Evolutionary conservation across 2,113 vertebrate genomes (phyloP).

Genomic region (Brachionichthys hirsutus): DNA sequence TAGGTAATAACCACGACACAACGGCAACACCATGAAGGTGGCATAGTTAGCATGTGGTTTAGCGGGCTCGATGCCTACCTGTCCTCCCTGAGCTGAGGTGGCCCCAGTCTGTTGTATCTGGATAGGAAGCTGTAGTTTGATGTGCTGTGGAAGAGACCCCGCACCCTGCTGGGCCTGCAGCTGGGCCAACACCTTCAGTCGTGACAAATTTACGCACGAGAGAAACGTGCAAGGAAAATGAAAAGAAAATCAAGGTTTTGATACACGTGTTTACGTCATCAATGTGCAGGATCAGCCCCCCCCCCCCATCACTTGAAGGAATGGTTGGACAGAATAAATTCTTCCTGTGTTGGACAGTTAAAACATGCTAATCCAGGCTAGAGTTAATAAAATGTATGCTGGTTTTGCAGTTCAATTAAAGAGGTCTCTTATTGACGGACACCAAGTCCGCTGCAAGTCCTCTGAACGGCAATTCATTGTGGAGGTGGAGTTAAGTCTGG

Average conservation of each 20-base stretch:
- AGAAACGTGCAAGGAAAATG: neutral
- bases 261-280: neutral
- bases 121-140: constrained; percentile 87
- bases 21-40: neutral
- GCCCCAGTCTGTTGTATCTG: constrained; percentile 82
- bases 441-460: too few species aligned
- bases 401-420: too few species aligned
- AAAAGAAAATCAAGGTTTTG: neutral
- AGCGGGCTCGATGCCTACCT: constrained; percentile 38
- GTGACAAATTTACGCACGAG: constrained; percentile 9
- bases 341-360: too few species aligned
- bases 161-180: constrained; percentile 85
- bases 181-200: constrained; percentile 79
- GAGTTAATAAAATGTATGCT: too few species aligned
- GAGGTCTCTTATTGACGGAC: too few species aligned
- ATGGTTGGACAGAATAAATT: too few species aligned
- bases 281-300: neutral
- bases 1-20: too few species aligned
- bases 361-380: too few species aligned
- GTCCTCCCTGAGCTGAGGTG: constrained; percentile 72
- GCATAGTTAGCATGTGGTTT: neutral
- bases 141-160: constrained; percentile 84
- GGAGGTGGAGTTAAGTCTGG: too few species aligned
- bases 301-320: neutral
- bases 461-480: too few species aligned